Evolutionary conservation across 2,113 vertebrate genomes (phyloP), one percentile per base, ranked within the genome.

Genomic region (Dryoscopus gambensis): DNA sequence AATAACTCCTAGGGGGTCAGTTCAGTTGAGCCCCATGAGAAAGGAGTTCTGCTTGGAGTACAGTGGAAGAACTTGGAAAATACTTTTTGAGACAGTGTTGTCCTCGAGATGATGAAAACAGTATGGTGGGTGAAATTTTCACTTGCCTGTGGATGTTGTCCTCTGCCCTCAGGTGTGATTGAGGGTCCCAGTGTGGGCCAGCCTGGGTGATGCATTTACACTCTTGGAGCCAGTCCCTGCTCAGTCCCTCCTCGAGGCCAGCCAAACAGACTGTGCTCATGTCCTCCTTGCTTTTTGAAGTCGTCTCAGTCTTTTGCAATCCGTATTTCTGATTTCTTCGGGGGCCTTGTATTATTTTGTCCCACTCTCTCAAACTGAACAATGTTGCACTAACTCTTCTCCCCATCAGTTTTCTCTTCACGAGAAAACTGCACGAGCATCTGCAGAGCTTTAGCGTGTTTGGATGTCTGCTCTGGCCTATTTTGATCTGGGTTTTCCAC

Each of bases 191-290:
- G 10, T 4, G 19, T 35, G 60, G 24, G 25, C 39, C 39, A 47
- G 46, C 31, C 31, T 46, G 53, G 19, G 30, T 25, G 33, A 16
- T 39, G 63, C 2, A 1, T 57, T 79, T 0, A 1, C 16, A 13
- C 27, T 30, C 52, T 64, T 1, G 0, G 52, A 44, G 35, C 62
- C 14, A 2, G 46, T 46, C 15, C 15, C 46, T 86, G 33, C 33
- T 63, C 49, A 52, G 49, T 31, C 20, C 23, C 49, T 40, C 17
- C 59, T 57, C 42, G 35, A 37, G 63, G 27, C n/a, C 75, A 37
- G 6, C 15, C 46, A 28, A 27, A 33, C 2, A 31, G 4, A 1
- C 0, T 2, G 7, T 9, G 17, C 59, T 78, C 27, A 2, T 0
- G 0, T 24, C n/a, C 21, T 64, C 55, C 47, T 52, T 78, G 28